These are phyloP conservation scores for Microhierax caerulescens DNA, from an alignment of 2,797 vertebrate genomes.

Conservation along the genomic window DNA sequence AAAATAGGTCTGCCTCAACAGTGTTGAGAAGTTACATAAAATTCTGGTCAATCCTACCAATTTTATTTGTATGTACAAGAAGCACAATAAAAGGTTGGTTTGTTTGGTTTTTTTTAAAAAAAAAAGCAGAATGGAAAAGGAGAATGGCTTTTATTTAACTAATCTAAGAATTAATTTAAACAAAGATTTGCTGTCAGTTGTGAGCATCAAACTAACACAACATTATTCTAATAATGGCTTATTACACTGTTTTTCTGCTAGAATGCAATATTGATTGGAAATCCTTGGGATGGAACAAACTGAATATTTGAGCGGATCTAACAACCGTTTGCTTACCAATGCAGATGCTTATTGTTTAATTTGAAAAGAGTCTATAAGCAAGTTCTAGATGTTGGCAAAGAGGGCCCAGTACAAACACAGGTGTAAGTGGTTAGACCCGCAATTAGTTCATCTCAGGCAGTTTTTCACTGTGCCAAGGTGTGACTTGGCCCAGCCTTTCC, in stretches of 20 bases:
- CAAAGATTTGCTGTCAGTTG: slow-evolving; percentile 51
- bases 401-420: accelerated
- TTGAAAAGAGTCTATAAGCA: background rate
- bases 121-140: background rate
- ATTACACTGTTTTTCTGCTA: slow-evolving; percentile 46
- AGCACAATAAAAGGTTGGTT: background rate
- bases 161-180: slow-evolving; percentile 51
- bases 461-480: background rate
- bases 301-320: slow-evolving; percentile 51
- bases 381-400: background rate
- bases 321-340: background rate
- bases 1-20: background rate
- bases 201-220: slow-evolving; percentile 5
- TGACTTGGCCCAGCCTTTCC: accelerated
- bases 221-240: slow-evolving; percentile 57
- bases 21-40: background rate
- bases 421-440: background rate
- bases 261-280: slow-evolving; percentile 66
- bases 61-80: background rate
- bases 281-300: slow-evolving; percentile 56
- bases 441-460: accelerated
- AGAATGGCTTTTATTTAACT: slow-evolving; percentile 19
- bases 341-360: background rate
- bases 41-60: background rate
- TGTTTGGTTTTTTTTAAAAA: too few species aligned